Base-by-base conservation (phyloP, 2,113 vertebrate genomes). In the Boulengeromyrus knoepffleri region DNA sequence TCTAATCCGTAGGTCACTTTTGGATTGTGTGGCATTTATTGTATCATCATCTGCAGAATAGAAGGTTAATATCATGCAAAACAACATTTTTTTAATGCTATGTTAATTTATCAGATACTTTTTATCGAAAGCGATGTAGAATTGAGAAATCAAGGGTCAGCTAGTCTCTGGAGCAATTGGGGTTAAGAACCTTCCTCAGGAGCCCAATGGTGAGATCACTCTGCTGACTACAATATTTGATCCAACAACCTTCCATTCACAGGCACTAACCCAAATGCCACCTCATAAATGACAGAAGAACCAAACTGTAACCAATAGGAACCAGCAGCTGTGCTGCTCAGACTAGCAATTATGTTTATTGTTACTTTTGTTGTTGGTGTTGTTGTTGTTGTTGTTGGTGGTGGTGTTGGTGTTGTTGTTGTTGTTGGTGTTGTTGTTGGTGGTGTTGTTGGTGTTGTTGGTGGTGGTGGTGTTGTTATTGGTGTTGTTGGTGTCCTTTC, bases 401-500 rank as follows among this genome's bases (percentile, higher is more conserved):
- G 2, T 62, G 58, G 0, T 52, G 52, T 53, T 53, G 4, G 1
- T 53, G 52, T 0, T 56, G 5, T 0, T 56, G 53, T 0, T 56
- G 17, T 21, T 21, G 52, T 1, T 52, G 5, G 5, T 53, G 52
- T 1, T 53, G 5, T 0, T 19, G 1, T 0, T 19, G 17, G 1
- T 50, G 0, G 0, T 52, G 13, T 3, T 52, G 50, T 0, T 52
- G 3, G 2, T 17, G 50, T 1, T 52, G 52, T 1, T 53, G 52
- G 1, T 19, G 50, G 5, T 19, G 50, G 0, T 19, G 50, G 0
- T 53, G 15, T 0, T 53, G 15, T 0, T 56, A 6, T 2, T 56
- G 53, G 1, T 56, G 19, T 2, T 24, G 21, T 2, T 66, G 58
- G 2, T 70, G n/a, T 12, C 31, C 10, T 31, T 31, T 31, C 9